phyloP scores from a whole-genome alignment of 2,113 vertebrate genomes.

The Lasiurus borealis region DNA sequence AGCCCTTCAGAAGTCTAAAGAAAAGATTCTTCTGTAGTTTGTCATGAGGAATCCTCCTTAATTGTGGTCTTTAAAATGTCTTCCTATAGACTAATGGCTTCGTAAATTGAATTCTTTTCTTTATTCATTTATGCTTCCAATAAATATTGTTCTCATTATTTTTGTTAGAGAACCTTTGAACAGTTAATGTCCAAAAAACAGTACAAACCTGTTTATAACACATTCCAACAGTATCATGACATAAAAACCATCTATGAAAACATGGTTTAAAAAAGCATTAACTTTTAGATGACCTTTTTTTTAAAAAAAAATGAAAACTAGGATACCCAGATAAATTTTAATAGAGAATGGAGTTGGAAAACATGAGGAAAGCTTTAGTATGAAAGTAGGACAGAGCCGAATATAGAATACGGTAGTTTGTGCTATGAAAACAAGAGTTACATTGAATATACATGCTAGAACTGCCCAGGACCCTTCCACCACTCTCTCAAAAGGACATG shows the following conservation, averaged over 20 bases:
- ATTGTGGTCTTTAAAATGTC: not conserved
- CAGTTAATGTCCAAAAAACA: not conserved
- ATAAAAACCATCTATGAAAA: not conserved
- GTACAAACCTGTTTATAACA: conserved; percentile 13
- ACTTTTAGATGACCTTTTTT: conserved; percentile 38
- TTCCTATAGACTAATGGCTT: conserved; percentile 30
- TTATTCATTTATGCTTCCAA: conserved; percentile 29
- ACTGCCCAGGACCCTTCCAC: not conserved
- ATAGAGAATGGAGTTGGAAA: not conserved
- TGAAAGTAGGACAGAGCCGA: not conserved
- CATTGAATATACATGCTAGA: not conserved
- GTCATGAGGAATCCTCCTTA: not conserved
- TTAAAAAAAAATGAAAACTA: not conserved
- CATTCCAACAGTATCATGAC: not conserved
- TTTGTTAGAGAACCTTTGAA: conserved; percentile 6
- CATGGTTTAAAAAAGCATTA: not conserved
- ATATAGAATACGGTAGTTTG: not conserved
- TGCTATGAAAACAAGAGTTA: not conserved
- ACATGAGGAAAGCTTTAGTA: not conserved
- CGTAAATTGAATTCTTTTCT: conserved; percentile 37
- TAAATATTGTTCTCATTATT: not conserved
- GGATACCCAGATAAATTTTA: conserved; percentile 17
- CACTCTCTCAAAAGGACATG: not conserved
- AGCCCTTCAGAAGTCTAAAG: not conserved
- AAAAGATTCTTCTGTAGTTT: not conserved